These are phyloP conservation scores for Athalia circularis DNA, from an alignment of 2,888 invertebrate genomes.

Conservation along the genomic window DNA sequence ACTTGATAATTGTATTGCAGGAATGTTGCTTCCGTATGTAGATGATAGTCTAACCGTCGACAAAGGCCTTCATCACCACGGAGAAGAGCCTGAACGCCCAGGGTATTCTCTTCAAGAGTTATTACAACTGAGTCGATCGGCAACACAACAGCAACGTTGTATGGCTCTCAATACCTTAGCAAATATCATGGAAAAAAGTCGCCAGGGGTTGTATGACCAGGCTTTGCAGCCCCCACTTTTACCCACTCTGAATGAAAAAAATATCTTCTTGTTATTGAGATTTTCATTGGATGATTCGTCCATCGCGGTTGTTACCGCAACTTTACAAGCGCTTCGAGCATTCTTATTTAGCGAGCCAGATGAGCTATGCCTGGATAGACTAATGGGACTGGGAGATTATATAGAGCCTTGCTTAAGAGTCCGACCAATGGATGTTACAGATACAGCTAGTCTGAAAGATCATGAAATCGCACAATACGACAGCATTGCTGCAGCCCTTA, in stretches of 20 bases:
- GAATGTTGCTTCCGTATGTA: conserved; percentile 84
- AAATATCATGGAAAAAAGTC: conserved; percentile 84
- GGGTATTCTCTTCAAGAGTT: conserved; percentile 94
- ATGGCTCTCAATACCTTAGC: conserved; percentile 87
- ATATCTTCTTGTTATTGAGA: conserved; percentile 86
- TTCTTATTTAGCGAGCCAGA: conserved; percentile 86
- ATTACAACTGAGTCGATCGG: conserved; percentile 85
- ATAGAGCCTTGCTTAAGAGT: conserved; percentile 65
- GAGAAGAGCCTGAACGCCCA: conserved; percentile 92
- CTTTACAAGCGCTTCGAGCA: conserved; percentile 84
- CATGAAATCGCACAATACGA: conserved; percentile 91
- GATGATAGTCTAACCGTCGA: conserved; percentile 77
- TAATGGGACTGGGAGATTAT: conserved; percentile 79
- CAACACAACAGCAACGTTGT: conserved; percentile 88
- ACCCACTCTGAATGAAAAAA: conserved; percentile 79
- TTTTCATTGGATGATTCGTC: conserved; percentile 92
- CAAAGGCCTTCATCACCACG: conserved; percentile 91
- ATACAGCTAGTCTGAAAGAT: conserved; percentile 85
- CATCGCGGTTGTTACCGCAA: conserved; percentile 83
- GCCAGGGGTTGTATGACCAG: conserved; percentile 85
- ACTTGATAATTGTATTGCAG: conserved; percentile 56
- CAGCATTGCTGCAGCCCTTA: conserved; percentile 82
- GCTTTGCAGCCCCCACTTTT: conserved; percentile 83
- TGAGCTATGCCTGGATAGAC: conserved; percentile 84
- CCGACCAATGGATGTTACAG: conserved; percentile 70